A percentile compares a stretch with the other conserved stretches of the same genome.
phyloP scores from a whole-genome alignment of 2,888 invertebrate genomes.

The Platycheirus rosarum region DNA sequence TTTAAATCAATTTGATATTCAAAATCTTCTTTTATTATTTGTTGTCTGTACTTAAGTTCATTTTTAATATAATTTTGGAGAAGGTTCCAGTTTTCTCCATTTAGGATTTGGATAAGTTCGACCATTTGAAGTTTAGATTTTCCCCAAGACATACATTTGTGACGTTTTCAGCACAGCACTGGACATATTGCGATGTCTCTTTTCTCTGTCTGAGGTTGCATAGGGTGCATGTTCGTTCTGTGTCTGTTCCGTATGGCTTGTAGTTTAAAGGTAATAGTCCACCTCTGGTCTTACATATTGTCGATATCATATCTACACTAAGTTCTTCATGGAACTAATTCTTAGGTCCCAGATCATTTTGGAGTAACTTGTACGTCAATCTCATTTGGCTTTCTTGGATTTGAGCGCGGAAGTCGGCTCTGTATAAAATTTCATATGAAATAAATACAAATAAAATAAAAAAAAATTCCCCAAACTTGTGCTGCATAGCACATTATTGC shows the following conservation, averaged over 20 bases:
- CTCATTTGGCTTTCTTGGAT: conserved; percentile 1
- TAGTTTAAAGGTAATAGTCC: neutral
- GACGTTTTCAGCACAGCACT: neutral
- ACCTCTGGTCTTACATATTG: neutral
- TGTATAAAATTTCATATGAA: too few species aligned
- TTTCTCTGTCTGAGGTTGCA: conserved; percentile 10
- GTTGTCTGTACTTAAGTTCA: too few species aligned
- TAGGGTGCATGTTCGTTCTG: neutral
- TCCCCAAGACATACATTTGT: neutral
- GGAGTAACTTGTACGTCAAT: neutral
- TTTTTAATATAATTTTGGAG: too few species aligned
- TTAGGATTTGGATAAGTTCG: neutral
- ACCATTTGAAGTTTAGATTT: neutral
- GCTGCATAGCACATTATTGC: neutral
- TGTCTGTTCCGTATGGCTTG: neutral
- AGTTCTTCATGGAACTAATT: neutral
- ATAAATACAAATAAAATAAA: too few species aligned
- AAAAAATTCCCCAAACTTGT: neutral
- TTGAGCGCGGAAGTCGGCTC: neutral
- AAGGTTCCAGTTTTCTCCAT: neutral
- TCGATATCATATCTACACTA: neutral
- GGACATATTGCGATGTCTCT: neutral
- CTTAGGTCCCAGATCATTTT: neutral
- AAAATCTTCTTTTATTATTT: too few species aligned
- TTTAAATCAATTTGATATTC: too few species aligned